phyloP scores from a whole-genome alignment of 53 echinoderm and acorn worm species.

The Echinarachnius parma region DNA sequence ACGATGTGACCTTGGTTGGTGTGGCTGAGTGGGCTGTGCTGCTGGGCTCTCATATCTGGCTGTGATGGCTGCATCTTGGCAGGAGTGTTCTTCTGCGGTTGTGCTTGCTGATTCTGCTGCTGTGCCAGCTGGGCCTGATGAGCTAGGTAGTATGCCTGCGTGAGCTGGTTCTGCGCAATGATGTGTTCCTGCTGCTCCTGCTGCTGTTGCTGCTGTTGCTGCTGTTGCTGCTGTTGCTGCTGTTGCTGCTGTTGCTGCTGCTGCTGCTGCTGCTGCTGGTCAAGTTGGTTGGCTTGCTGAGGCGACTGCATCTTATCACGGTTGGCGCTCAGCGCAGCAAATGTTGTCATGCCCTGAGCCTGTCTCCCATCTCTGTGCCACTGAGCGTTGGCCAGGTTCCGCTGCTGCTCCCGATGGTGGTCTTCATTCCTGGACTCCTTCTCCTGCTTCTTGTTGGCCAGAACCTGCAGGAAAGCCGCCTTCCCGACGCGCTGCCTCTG shows the following conservation, averaged over 20 bases:
- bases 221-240: conserved; percentile 26
- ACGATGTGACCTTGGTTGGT: no score
- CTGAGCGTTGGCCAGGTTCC: conserved; percentile 42
- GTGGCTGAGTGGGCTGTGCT: no score
- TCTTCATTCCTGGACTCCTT: conserved; percentile 51
- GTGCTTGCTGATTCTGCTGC: conserved; percentile 4
- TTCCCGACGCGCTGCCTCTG: conserved; percentile 91
- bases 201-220: conserved; percentile 20
- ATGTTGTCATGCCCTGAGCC: conserved; percentile 65
- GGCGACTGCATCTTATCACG: conserved; percentile 44
- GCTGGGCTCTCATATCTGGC: no score
- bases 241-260: conserved; percentile 12
- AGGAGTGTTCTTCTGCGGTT: no score
- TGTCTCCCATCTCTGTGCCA: conserved; percentile 28
- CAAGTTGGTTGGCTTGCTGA: conserved; percentile 1
- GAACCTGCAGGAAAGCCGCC: conserved; percentile 87
- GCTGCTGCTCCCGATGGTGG: conserved; percentile 56
- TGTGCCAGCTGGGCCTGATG: conserved; percentile 8
- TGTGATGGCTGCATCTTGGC: no score
- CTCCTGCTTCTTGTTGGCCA: conserved; percentile 71
- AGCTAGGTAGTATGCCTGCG: neutral
- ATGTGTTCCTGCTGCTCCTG: no score
- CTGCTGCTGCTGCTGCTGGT: conserved; percentile 20
- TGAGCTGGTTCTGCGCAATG: conserved; percentile 23
- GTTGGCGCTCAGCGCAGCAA: conserved; percentile 77